These are phyloP conservation scores for Xenotilapia flavipinnis DNA, from an alignment of 2,113 vertebrate species.

Conservation along the genomic window DNA sequence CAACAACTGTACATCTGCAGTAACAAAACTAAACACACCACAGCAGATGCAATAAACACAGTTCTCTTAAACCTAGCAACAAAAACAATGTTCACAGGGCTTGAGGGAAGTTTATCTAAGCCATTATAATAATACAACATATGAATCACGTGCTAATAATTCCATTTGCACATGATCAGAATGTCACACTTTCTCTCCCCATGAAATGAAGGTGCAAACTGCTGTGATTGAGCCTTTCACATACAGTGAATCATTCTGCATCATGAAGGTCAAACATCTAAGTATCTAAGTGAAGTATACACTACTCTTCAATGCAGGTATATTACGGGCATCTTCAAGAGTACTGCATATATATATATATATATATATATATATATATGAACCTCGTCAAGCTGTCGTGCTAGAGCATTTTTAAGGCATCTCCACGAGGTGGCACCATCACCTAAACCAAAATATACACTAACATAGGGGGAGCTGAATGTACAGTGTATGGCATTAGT, in stretches of 20 bases:
- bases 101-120: not conserved
- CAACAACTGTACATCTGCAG: not conserved
- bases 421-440: conserved; percentile 19
- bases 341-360: not conserved
- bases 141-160: not conserved
- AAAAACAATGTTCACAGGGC: not conserved
- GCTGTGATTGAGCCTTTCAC: not conserved
- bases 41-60: not conserved
- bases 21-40: not conserved
- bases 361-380: not conserved
- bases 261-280: not conserved
- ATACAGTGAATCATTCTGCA: not conserved
- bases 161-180: not conserved
- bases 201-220: not conserved
- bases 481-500: not conserved
- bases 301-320: not conserved
- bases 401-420: not conserved
- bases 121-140: not conserved
- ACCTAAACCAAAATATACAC: not conserved
- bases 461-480: not conserved
- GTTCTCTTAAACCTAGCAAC: not conserved
- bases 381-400: not conserved
- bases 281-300: not conserved
- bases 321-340: not conserved
- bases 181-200: not conserved